Evolutionary conservation across 1,140 invertebrate species (phyloP), one percentile per base, ranked within the genome.

Genomic region (Drosophila burlai): DNA sequence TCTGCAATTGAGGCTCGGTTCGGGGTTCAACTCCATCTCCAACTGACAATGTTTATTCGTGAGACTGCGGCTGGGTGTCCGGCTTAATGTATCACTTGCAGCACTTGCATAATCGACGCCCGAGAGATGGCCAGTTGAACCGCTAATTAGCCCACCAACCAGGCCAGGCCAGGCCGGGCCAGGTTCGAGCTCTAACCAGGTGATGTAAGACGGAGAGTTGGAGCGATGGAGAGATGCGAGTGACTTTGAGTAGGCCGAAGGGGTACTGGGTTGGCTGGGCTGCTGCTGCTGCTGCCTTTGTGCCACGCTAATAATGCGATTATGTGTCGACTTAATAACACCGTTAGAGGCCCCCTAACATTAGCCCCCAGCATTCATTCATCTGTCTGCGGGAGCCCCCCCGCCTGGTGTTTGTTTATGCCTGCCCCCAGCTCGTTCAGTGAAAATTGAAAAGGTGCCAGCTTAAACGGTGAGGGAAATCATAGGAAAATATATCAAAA

Each of bases 231-330:
- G 24, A 24, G 24, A 24, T 24, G 36, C 9, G 72, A 68, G 59
- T 11, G 55, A 43, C 34, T 38, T 16, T 40, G 54, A 64, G 64
- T 67, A 58, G 65, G 42, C 54, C 72, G 46, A 42, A 36, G 46
- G 58, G 61, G 57, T 43, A 46, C 15, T 66, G 68, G 58, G 64
- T 47, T 69, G 54, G 54, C 10, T 38, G 60, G 24, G 24, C 24
- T 24, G 47, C 26, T 38, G 9, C 34, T 55, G 24, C 2, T 24
- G 45, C 26, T 40, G 21, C 49, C 40, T 59, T 59, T 80, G 36
- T 65, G 66, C 60, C 65, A 67, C 66, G 83, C 76, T 87, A 86
- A 86, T 86, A 86, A 86, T 83, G 84, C 81, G 84, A 89, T 89
- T 87, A 87, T 81, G 80, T 57, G 80, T 75, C 80, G 76, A 86